Evolutionary conservation across 2,888 invertebrate species (phyloP).

Genomic region (Drosophila paramelanica): DNA sequence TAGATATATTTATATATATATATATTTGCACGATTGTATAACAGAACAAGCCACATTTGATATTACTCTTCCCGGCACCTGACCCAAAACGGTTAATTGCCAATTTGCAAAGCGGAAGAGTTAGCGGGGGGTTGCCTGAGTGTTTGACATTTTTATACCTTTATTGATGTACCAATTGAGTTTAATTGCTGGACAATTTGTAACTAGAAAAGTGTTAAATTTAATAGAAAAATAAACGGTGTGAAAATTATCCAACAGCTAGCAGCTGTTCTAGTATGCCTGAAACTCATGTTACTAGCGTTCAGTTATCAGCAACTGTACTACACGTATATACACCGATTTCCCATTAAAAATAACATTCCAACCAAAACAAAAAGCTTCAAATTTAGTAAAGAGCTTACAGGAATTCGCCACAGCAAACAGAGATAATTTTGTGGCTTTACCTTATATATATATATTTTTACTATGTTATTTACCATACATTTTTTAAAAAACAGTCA

Average conservation of each 20-base stretch:
- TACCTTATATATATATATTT: conserved; percentile 17
- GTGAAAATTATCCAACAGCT: conserved; percentile 38
- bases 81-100: conserved; percentile 63
- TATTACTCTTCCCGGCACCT: conserved; percentile 46
- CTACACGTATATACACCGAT: background rate
- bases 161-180: conserved; percentile 63
- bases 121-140: background rate
- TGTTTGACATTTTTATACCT: conserved; percentile 32
- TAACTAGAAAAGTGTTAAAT: conserved; percentile 59
- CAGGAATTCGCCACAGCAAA: conserved; percentile 24
- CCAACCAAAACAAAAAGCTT: conserved; percentile 10
- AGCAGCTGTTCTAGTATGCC: conserved; percentile 26
- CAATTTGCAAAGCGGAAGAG: conserved; percentile 32
- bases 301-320: conserved; percentile 36
- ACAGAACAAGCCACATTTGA: conserved; percentile 17
- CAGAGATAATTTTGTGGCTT: conserved; percentile 30
- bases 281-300: conserved; percentile 34
- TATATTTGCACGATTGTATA: conserved; percentile 34
- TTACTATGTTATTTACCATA: conserved; percentile 5
- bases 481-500: conserved; percentile 14
- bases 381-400: conserved; percentile 17
- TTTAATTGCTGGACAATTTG: conserved; percentile 68
- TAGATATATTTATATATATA: conserved; percentile 1
- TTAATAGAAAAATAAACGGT: conserved; percentile 52
- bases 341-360: conserved; percentile 1